Evolutionary conservation across 2,888 invertebrate genomes (phyloP), one percentile per base, ranked within the genome.

Genomic region (Plagodis dolabraria): DNA sequence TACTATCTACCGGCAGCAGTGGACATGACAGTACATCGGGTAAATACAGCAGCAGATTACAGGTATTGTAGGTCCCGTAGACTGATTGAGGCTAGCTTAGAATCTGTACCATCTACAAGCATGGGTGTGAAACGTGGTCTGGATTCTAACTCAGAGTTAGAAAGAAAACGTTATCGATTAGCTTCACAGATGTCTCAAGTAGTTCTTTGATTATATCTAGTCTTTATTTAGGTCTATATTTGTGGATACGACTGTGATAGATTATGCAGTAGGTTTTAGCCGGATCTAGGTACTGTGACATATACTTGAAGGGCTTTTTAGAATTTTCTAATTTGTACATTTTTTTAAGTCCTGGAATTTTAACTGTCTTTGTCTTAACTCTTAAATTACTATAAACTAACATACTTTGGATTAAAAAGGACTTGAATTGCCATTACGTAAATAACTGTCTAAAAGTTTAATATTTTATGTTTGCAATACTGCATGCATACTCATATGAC

Each of bases 141-240:
- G 44, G 89, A 89, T 46, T 38, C 76, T 7, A 83, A 74, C 51
- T 79, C 79, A 9, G 90, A 90, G 33, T 64, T 89, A 45, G 90
- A 90, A 52, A 80, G 83, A 56, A 91, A 92, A 65, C 77, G 90
- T 53, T 89, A 87, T 60, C 76, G 90, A 6, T 71, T 90, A 11
- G 71, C 85, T 22, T 72, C 86, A 0, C 87, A 88, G 57, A 79
- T 90, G 82, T 88, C 90, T 2, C 89, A 90, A 68, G 89, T 86
- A 10, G 88, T 90, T 66, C 90, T 89, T 72, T 91, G 87, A 91
- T 85, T 70, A 61, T 70, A 46, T 80, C 75, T 83, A 83, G 79
- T 80, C 79, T 69, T 59, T 61, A 65, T 65, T 60, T 60, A 67
- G 56, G 66, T 74, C 70, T 72, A 62, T 75, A 67, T 74, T 75